Percentiles rank a stretch among this genome's conserved stretches.
Evolutionary conservation across 1,140 invertebrate species (phyloP).

Genomic region (Lepidurus arcticus): DNA sequence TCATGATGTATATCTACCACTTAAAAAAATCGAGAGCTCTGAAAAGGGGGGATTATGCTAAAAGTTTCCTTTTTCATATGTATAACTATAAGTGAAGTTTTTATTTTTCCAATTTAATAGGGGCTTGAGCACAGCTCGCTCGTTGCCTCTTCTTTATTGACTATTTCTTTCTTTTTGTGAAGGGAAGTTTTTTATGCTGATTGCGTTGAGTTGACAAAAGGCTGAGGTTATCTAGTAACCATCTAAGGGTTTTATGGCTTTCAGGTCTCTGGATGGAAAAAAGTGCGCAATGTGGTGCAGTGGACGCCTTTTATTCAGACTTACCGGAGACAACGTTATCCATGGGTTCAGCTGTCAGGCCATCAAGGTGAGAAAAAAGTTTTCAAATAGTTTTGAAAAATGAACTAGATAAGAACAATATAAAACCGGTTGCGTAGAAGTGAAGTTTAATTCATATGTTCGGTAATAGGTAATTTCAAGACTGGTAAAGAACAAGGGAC

Average conservation of each 20-base stretch:
- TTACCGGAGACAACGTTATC: constrained; percentile 90
- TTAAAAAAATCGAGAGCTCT: neutral
- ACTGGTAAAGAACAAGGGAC: constrained; percentile 85
- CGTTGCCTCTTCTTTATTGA: too few species aligned
- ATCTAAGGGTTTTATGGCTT: constrained; percentile 45
- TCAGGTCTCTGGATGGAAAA: constrained; percentile 86
- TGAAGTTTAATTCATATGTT: constrained; percentile 6
- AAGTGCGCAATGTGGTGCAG: constrained; percentile 85
- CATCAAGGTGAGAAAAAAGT: constrained; percentile 65
- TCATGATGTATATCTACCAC: neutral
- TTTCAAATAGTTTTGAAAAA: neutral
- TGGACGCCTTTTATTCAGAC: constrained; percentile 96
- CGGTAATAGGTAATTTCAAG: constrained; percentile 71
- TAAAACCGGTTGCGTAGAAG: neutral
- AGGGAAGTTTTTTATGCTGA: constrained; percentile 5
- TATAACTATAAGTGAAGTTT: constrained; percentile 10
- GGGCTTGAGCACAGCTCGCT: too few species aligned
- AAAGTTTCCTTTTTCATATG: neutral
- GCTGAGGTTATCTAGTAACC: constrained; percentile 25
- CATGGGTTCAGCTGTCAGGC: constrained; percentile 90
- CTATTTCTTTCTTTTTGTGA: too few species aligned
- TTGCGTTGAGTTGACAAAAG: neutral
- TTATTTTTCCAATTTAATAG: too few species aligned
- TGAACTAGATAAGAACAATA: neutral
- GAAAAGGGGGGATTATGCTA: constrained; percentile 1